Percentiles rank a stretch among this genome's conserved stretches.
phyloP scores from a whole-genome alignment of 1,140 invertebrate species.

The Lucilia sericata region DNA sequence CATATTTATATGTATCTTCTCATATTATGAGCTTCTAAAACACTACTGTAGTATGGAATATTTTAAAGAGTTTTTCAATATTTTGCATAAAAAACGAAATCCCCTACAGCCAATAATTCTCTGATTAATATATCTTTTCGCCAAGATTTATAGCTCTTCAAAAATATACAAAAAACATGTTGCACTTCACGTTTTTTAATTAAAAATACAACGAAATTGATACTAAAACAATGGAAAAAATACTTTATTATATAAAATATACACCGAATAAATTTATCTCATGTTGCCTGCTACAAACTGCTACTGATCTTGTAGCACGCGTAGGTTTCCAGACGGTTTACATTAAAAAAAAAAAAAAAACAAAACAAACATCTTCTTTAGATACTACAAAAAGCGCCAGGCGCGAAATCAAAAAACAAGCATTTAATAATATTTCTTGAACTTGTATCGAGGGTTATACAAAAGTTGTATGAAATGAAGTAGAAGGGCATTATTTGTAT shows the following conservation, averaged over 20 bases:
- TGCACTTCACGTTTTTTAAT: background rate
- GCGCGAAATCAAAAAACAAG: constrained; percentile 29
- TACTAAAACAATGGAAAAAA: background rate
- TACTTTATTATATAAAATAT: background rate
- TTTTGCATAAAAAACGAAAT: background rate
- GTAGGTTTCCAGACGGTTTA: background rate
- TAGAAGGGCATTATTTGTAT: background rate
- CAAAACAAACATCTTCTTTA: background rate
- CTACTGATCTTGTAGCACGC: background rate
- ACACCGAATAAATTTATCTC: too few relatives aligned
- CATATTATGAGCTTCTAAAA: too few relatives aligned
- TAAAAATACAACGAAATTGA: background rate
- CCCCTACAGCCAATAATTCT: background rate
- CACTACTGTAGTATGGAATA: too few relatives aligned
- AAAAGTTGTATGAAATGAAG: background rate
- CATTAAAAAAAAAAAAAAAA: constrained; percentile 29
- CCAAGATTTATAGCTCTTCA: background rate
- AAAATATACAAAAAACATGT: background rate
- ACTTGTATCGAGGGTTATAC: background rate
- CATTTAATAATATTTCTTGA: constrained; percentile 15
- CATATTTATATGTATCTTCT: too few relatives aligned
- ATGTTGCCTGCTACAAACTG: too few relatives aligned
- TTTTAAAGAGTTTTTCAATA: too few relatives aligned
- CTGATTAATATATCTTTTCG: background rate
- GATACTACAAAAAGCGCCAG: constrained; percentile 32